Base-by-base conservation (phyloP, 1,140 invertebrate species). In the Achatina immaculata region DNA sequence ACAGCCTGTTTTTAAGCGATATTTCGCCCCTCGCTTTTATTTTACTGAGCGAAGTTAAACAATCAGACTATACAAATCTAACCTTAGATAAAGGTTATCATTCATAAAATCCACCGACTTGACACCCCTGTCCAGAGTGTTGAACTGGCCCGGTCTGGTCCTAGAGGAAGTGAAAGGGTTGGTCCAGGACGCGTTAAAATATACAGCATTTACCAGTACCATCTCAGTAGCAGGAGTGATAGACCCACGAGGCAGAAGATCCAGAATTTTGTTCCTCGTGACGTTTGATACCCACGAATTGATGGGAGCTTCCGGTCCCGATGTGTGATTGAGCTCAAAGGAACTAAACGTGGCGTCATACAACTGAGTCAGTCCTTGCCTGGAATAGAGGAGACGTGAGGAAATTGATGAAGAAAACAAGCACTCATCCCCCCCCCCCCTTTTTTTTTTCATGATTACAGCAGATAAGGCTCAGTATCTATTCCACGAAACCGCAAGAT, bases 181-280 rank as follows among this genome's bases (percentile, higher is more conserved):
- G 74, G 94, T 92, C 95, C 95, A 96, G 76, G 93, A 92, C 16
- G 93, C 95, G 83, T 94, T 95, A 78, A 96, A 96, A 81, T 96
- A 96, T 7, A 96, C 88, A 3, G 73, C 71, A 38, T 81, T 81
- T 66, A 81, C 51, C 19, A 81, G 51, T 21, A 76, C 43, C 43
- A 81, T 21, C 14, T 31, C 36, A 34, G 74, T 81, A 43, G 24
- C 0, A 0, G n/a, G 6, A 19, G 24, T 38, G 0, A 81, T 55
- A 42, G 65, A 24, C 0, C 66, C 74, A 11, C 62, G 74, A 6
- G 1, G 19, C 28, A 81, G 40, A 21, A 81, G 36, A 43, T 55
- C 43, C 7, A n/a, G 55, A 34, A 81, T 81, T 45, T 48, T 72
- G n/a, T 65, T 36, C 0, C n/a, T 45, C 6, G 80, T 81, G 1